Conservation (phyloP, 2,113 vertebrate species). For the Smithornis capensis region DNA sequence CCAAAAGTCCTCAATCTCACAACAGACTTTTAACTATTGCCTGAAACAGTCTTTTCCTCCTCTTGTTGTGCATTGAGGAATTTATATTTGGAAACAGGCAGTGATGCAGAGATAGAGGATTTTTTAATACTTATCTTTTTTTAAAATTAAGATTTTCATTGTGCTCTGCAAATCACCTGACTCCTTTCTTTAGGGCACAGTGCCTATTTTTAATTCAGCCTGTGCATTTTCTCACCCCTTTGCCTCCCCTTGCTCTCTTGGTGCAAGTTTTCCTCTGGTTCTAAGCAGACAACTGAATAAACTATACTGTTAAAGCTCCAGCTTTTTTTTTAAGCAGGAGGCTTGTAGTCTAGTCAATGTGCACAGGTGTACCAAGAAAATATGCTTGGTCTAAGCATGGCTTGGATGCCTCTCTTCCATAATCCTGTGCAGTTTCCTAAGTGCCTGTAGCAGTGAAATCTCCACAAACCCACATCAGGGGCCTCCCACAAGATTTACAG, state of each 20-base stretch:
- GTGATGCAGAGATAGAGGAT: fast-evolving
- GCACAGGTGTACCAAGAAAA: not conserved
- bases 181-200: not conserved
- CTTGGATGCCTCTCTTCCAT: not conserved
- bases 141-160: not conserved
- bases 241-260: not conserved
- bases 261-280: not conserved
- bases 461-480: not conserved
- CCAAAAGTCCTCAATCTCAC: not conserved
- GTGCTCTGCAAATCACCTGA: not conserved
- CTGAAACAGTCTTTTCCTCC: not conserved
- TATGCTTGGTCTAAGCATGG: not conserved
- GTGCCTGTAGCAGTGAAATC: not conserved
- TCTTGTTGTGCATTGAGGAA: not conserved
- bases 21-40: not conserved
- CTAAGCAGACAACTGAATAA: not conserved
- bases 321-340: not conserved
- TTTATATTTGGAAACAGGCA: not conserved
- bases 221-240: not conserved
- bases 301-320: not conserved
- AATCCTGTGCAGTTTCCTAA: not conserved
- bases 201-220: not conserved
- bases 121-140: not conserved
- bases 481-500: not conserved
- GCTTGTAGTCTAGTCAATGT: not conserved